phyloP scores from a whole-genome alignment of 53 echinoderm and acorn worm genomes.

The Zoroaster sp. region DNA sequence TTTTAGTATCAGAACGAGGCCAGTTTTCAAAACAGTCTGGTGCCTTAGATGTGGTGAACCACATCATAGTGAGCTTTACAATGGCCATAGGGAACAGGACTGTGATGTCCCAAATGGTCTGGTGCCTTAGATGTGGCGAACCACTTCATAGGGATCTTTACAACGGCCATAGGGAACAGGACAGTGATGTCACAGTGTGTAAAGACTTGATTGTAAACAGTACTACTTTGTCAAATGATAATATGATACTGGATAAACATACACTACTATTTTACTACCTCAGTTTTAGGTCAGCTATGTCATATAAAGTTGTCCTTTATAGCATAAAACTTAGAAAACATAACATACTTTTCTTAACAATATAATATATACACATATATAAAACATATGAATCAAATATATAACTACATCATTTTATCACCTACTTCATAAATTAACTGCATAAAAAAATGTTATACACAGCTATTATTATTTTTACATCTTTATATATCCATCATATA shows the following conservation, averaged over 20 bases:
- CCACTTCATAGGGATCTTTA: background rate
- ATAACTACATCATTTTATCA: slow-evolving; percentile 24
- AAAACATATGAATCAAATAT: slow-evolving; percentile 57
- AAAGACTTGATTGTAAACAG: no score
- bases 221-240: no score
- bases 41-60: background rate
- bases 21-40: no score
- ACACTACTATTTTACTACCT: background rate
- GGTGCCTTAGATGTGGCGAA: background rate
- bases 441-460: slow-evolving; percentile 24
- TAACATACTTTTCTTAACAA: slow-evolving; percentile 37
- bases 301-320: background rate
- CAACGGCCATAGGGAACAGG: no score
- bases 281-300: background rate
- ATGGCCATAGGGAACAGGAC: no score
- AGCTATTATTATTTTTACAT: slow-evolving; percentile 4
- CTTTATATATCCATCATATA: no score
- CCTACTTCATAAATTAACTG: slow-evolving; percentile 40
- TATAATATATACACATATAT: slow-evolving; percentile 47
- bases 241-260: background rate
- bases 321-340: slow-evolving; percentile 42
- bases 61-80: background rate
- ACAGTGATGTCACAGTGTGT: no score
- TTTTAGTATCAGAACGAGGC: no score
- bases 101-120: no score